Evolutionary conservation across 1,140 invertebrate genomes (phyloP).

Genomic region (Hycleus phaleratus): DNA sequence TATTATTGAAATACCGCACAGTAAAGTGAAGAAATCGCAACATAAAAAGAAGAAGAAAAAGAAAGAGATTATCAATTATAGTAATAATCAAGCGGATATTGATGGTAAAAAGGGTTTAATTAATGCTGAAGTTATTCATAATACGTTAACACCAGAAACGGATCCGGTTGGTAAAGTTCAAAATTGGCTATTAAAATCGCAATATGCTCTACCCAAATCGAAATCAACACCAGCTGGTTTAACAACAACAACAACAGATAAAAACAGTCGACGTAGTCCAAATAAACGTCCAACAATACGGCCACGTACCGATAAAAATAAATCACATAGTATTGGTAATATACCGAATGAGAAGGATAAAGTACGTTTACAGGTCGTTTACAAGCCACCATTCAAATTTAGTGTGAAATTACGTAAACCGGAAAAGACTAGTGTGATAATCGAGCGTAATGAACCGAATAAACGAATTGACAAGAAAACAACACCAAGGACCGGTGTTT

Average conservation of each 20-base stretch:
- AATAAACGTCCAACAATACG: conserved; percentile 38
- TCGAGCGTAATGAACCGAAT: conserved; percentile 15
- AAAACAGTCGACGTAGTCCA: conserved; percentile 32
- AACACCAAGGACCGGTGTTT: conserved; percentile 43
- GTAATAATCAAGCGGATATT: conserved; percentile 52
- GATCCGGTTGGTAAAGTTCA: conserved; percentile 75
- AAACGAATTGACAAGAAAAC: conserved; percentile 17
- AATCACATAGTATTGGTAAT: conserved; percentile 39
- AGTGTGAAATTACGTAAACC: conserved; percentile 69
- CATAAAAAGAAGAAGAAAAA: conserved; percentile 47
- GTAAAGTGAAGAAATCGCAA: conserved; percentile 39
- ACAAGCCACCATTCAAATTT: conserved; percentile 78
- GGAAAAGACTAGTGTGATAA: conserved; percentile 47
- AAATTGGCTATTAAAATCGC: conserved; percentile 71
- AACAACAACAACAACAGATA: conserved; percentile 34
- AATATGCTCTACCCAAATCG: conserved; percentile 50
- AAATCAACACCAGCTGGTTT: conserved; percentile 63
- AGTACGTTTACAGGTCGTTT: conserved; percentile 71
- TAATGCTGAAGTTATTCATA: conserved; percentile 30
- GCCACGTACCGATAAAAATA: conserved; percentile 39
- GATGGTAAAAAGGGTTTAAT: conserved; percentile 36
- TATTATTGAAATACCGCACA: conserved; percentile 26
- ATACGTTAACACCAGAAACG: conserved; percentile 42
- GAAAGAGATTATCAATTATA: conserved; percentile 75
- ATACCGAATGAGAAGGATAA: conserved; percentile 53